Percentiles rank a stretch among this genome's conserved stretches.
Conservation (phyloP, 1,140 invertebrate species). For the Hyphantria cunea region DNA sequence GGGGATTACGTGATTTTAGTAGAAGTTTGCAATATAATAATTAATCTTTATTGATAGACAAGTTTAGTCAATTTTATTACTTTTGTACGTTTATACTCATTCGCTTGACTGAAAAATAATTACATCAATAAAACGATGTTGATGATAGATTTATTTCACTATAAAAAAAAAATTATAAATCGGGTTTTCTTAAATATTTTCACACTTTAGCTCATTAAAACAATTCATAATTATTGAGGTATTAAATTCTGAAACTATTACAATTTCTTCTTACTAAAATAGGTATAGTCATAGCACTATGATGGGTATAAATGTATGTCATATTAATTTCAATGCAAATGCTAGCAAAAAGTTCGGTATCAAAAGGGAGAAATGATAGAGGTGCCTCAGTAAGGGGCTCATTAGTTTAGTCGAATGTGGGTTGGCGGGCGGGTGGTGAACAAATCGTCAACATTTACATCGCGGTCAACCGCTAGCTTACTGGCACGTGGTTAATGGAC, state of each 20-base stretch:
- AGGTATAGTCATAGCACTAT: not conserved
- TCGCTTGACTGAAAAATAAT: no score
- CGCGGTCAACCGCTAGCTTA: constrained; percentile 40
- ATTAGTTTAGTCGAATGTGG: constrained; percentile 37
- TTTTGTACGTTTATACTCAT: no score
- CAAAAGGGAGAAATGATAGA: constrained; percentile 24
- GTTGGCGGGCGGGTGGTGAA: constrained; percentile 25
- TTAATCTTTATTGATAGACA: no score
- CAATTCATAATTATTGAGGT: no score
- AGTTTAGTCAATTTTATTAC: no score
- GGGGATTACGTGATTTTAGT: not conserved
- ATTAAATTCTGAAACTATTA: no score
- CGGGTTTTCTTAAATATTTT: no score
- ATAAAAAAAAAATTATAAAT: no score
- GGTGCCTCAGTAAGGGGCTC: constrained; percentile 30
- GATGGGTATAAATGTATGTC: not conserved
- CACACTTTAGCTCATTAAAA: not conserved
- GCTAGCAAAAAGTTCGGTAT: constrained; percentile 11
- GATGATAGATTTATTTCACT: no score
- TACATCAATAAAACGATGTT: no score
- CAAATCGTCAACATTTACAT: constrained; percentile 53
- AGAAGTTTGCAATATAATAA: no score
- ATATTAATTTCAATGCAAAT: not conserved
- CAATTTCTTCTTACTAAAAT: not conserved
- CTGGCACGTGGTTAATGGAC: constrained; percentile 40